phyloP scores from a whole-genome alignment of 2,888 invertebrate genomes.

The Pachydiplax longipennis region DNA sequence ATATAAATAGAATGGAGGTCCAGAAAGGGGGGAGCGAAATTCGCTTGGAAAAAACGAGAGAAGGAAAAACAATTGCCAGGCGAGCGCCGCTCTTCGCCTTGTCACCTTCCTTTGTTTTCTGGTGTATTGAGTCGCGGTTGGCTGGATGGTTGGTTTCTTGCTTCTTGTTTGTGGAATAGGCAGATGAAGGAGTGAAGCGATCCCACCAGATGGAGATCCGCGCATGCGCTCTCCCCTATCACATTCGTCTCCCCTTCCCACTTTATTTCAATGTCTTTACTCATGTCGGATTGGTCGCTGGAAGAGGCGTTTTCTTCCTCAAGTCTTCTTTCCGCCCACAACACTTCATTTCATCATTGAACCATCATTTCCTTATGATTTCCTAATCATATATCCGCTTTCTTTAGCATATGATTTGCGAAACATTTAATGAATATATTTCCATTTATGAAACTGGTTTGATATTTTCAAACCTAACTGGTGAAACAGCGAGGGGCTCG shows the following conservation, averaged over 20 bases:
- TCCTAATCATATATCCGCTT: no score
- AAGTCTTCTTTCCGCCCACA: no score
- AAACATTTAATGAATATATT: no score
- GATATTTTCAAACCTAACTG: no score
- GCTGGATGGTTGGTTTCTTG: constrained; percentile 1
- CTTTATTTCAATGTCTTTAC: not conserved
- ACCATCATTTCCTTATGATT: no score
- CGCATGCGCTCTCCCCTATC: not conserved
- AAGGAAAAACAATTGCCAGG: not conserved
- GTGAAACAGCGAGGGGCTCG: no score
- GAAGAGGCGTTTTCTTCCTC: not conserved
- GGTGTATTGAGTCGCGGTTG: constrained; percentile 35
- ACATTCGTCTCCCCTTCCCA: not conserved
- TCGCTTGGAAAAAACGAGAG: not conserved
- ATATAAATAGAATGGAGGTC: not conserved
- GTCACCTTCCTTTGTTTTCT: constrained; percentile 37
- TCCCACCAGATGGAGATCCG: no score
- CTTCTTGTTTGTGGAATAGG: not conserved
- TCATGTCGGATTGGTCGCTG: constrained; percentile 30
- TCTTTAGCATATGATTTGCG: no score
- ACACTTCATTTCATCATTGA: no score
- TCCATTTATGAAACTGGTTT: no score
- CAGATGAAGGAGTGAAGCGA: not conserved
- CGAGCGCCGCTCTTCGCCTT: constrained; percentile 20
- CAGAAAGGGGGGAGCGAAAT: not conserved